Conservation (phyloP, 1,140 invertebrate species). For the Brachionus rubens region DNA sequence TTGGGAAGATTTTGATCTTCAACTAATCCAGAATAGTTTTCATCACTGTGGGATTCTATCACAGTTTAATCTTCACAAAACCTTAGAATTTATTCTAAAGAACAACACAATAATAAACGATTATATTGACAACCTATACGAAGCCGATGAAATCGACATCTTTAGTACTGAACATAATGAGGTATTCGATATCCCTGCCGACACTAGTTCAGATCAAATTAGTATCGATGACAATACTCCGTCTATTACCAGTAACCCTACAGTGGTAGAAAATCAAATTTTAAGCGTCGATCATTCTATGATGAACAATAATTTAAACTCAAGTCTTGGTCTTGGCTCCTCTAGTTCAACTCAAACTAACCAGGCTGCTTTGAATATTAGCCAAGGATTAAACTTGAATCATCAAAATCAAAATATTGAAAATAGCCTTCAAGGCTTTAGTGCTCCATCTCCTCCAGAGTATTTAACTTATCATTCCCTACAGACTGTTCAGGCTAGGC, state of each 20-base stretch:
- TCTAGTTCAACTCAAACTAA: background rate
- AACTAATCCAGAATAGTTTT: conserved; percentile 20
- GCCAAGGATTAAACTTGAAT: background rate
- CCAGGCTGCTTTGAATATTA: background rate
- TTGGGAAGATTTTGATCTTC: conserved; percentile 14
- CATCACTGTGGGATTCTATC: conserved; percentile 13
- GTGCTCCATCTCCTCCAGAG: background rate
- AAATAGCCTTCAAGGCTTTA: conserved; percentile 6
- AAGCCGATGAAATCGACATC: conserved; percentile 9
- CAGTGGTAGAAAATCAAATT: background rate
- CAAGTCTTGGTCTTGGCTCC: background rate
- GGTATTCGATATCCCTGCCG: conserved; percentile 19
- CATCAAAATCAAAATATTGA: conserved; percentile 1
- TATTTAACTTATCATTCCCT: background rate
- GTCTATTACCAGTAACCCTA: background rate
- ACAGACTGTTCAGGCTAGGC: background rate
- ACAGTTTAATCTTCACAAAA: conserved; percentile 14
- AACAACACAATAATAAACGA: conserved; percentile 24
- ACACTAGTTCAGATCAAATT: background rate
- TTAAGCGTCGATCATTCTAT: conserved; percentile 2
- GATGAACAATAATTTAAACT: conserved; percentile 7
- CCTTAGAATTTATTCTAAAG: conserved; percentile 16
- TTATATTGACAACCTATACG: conserved; percentile 18
- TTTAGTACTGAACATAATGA: too few species aligned
- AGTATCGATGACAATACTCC: conserved; percentile 5